Conservation (phyloP, 1,140 invertebrate species). For the Cotesia glomerata region DNA sequence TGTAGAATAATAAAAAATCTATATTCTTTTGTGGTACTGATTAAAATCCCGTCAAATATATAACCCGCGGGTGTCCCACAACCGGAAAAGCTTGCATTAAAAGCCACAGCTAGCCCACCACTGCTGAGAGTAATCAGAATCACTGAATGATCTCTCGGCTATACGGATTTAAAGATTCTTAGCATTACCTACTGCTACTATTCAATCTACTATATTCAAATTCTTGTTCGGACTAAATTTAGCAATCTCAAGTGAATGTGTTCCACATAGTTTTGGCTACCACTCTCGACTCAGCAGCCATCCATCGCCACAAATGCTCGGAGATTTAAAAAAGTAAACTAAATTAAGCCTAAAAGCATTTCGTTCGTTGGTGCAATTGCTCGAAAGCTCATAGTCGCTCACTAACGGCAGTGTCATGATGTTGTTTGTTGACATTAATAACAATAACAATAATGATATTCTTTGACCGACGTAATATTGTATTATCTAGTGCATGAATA, state of each 20-base stretch:
- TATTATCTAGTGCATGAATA: constrained; percentile 10
- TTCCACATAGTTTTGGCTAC: constrained; percentile 25
- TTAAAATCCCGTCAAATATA: too few relatives aligned
- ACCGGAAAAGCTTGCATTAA: too few relatives aligned
- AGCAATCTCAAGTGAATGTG: constrained; percentile 29
- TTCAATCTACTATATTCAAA: constrained; percentile 15
- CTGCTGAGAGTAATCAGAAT: too few relatives aligned
- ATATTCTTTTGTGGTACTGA: too few relatives aligned
- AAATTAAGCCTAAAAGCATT: not conserved
- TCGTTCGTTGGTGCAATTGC: not conserved
- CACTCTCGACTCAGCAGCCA: not conserved
- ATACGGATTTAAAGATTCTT: constrained; percentile 19
- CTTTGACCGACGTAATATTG: not conserved
- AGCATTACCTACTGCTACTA: constrained; percentile 1
- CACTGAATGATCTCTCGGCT: not conserved
- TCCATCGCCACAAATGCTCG: not conserved
- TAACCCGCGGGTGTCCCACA: too few relatives aligned
- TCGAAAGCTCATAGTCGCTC: not conserved
- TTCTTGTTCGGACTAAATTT: constrained; percentile 33
- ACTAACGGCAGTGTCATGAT: too few relatives aligned
- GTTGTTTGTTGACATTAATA: too few relatives aligned
- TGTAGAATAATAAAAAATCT: too few relatives aligned
- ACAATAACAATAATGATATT: not conserved
- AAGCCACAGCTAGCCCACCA: too few relatives aligned
- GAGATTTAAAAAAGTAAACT: not conserved